phyloP scores from a whole-genome alignment of 2,113 vertebrate species.

The Ramphastos sulfuratus region DNA sequence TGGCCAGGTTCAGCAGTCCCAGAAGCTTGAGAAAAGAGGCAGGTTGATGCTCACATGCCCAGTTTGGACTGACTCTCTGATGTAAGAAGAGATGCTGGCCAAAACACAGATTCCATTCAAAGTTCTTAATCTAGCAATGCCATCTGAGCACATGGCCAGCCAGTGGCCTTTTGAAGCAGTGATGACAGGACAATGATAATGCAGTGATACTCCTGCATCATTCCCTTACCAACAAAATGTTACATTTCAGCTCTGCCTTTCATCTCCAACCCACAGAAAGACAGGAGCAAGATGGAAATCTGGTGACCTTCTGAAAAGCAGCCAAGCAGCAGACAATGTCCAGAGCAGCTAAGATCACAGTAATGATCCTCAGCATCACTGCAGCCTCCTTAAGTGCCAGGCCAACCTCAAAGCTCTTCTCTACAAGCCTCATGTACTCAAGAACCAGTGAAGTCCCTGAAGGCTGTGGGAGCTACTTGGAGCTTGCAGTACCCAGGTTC shows the following conservation, averaged over 20 bases:
- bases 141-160: constrained; percentile 13
- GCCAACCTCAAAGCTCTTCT: neutral
- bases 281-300: neutral
- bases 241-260: neutral
- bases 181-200: neutral
- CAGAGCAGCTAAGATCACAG: neutral
- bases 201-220: neutral
- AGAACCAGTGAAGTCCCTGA: neutral
- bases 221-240: neutral
- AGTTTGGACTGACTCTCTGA: neutral
- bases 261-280: neutral
- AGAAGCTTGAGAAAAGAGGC: neutral
- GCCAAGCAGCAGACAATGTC: neutral
- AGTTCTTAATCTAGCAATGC: neutral
- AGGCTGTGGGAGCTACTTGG: neutral
- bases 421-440: neutral
- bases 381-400: neutral
- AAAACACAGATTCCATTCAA: neutral
- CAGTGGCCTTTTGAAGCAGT: neutral
- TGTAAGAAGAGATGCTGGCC: neutral
- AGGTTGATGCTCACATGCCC: neutral
- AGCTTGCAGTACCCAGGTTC: neutral
- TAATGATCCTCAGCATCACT: neutral
- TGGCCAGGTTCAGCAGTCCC: neutral
- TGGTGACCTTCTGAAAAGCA: neutral